phyloP scores from a whole-genome alignment of 1,140 invertebrate species.

The Zaprionus vittiger region DNA sequence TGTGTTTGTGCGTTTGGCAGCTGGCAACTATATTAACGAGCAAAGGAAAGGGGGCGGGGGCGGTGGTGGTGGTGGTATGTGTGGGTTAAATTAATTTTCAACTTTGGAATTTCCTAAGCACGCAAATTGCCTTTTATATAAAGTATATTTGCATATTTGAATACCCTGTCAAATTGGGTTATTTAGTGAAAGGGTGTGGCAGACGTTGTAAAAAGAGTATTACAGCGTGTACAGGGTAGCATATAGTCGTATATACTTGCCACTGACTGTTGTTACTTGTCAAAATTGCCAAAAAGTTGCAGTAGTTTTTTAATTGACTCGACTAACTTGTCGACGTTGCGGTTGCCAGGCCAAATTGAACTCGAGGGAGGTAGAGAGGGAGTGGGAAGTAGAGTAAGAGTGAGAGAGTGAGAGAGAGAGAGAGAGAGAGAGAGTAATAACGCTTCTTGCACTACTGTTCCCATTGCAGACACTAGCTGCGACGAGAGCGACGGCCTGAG shows the following conservation, averaged over 20 bases:
- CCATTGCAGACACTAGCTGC: constrained; percentile 66
- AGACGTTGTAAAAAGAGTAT: too few relatives aligned
- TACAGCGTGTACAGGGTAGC: background rate
- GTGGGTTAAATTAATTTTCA: constrained; percentile 2
- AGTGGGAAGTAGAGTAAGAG: background rate
- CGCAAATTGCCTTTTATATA: constrained; percentile 5
- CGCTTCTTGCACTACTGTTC: background rate
- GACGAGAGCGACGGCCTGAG: constrained; percentile 71
- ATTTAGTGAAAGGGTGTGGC: background rate
- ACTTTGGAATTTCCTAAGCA: background rate
- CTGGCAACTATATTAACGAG: background rate
- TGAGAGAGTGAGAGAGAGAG: background rate
- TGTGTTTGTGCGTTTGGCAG: background rate
- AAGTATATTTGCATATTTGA: constrained; percentile 1
- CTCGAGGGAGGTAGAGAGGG: background rate
- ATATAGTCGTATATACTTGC: background rate
- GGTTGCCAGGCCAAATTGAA: background rate
- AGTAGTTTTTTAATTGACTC: constrained; percentile 3
- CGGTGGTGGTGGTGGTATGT: background rate
- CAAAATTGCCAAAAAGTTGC: constrained; percentile 2
- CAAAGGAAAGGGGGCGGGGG: background rate
- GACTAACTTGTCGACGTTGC: background rate
- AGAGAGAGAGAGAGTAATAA: background rate
- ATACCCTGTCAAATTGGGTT: background rate
- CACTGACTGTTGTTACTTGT: background rate